Base-by-base conservation (phyloP, 2,113 vertebrate species). In the Antechinus flavipes region DNA sequence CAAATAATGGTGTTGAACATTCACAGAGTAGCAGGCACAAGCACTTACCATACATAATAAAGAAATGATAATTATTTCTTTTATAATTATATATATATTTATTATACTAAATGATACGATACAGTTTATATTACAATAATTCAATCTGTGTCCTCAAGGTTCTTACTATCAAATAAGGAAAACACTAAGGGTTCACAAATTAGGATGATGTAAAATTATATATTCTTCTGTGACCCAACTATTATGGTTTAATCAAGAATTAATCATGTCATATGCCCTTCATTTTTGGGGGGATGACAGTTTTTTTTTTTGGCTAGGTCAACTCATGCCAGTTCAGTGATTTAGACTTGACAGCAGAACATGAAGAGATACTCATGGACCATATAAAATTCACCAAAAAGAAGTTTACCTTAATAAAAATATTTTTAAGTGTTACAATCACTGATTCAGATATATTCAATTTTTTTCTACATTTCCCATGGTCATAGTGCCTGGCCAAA, bases 21-120 rank as follows among this genome's bases (percentile, higher is more conserved):
- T 56, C 52, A 90, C 92, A 96, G 96, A 56, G 1, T 53, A 90
- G 58, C 14, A 68, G 27, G 61, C 52, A 25, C 54, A 54, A 12
- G 27, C 35, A 53, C 90, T 94, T 58, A 93, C 53, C 54, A 54
- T 55, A n/a, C 24, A 89, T 93, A 54, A 94, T 96, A 91, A 92
- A 91, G 91, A 95, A 76, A 92, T 52, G 30, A 22, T 26, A 0
- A 93, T 0, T 55, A 91, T 90, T 93, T 90, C n/a, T 95, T 94
- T 58, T 89, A 90, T 9, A 76, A 76, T 52, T 52, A 47, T 52
- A 52, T 52, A 52, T 52, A 52, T 52, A 11, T 52, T 52, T 52
- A 52, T 1, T 52, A 52, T 52, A 52, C 50, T 52, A 52, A 52
- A 52, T 52, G 50, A 52, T 52, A 52, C 10, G 0, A 52, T 52